These are phyloP conservation scores for Torymus auratus DNA, from an alignment of 2,888 invertebrate genomes.

Conservation along the genomic window DNA sequence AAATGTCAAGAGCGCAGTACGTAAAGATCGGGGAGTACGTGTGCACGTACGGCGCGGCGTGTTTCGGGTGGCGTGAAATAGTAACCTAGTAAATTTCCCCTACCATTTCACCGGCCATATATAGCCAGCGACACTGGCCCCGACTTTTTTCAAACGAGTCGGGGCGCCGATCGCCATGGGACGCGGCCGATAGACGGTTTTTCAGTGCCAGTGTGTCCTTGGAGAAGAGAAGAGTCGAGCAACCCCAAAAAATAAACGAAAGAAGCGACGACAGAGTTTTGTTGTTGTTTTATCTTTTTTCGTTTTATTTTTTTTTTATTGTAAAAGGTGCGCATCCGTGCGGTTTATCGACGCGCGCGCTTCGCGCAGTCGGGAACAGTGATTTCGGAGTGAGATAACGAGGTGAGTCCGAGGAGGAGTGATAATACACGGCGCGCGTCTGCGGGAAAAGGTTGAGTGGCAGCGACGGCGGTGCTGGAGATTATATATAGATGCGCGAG, in stretches of 20 bases:
- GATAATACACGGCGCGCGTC: too few relatives aligned
- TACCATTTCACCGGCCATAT: constrained; percentile 61
- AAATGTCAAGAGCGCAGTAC: neutral
- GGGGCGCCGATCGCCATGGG: constrained; percentile 54
- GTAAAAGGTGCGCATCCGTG: neutral
- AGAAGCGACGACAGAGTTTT: too few relatives aligned
- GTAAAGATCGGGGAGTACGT: neutral
- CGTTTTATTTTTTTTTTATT: neutral
- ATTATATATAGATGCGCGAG: too few relatives aligned
- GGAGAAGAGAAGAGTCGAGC: too few relatives aligned
- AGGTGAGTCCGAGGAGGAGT: constrained; percentile 16
- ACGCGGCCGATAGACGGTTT: neutral
- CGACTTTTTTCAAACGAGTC: constrained; percentile 63
- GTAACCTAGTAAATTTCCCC: constrained; percentile 70
- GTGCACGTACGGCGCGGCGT: constrained; percentile 12
- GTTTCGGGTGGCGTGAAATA: constrained; percentile 59
- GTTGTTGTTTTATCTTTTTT: neutral
- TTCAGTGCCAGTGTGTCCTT: too few relatives aligned
- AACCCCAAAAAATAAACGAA: too few relatives aligned
- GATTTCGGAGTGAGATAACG: constrained; percentile 9
- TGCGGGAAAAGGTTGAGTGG: too few relatives aligned
- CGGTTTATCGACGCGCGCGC: neutral
- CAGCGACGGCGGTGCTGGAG: too few relatives aligned
- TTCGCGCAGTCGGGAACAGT: neutral
- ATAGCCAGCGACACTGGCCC: constrained; percentile 64